Conservation (phyloP, 2,797 vertebrate genomes). For the Artibeus lituratus region DNA sequence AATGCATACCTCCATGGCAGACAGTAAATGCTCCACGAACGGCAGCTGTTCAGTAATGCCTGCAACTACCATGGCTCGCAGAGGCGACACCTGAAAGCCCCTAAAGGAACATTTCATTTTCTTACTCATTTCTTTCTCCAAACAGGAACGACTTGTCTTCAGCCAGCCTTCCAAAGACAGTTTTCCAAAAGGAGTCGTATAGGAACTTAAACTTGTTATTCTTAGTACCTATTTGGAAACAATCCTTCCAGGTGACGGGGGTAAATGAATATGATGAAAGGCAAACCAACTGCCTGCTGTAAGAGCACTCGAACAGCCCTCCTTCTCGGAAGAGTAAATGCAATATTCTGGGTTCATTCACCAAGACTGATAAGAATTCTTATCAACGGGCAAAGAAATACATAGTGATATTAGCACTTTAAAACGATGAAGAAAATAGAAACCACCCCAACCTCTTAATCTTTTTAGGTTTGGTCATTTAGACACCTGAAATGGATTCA, state of each 20-base stretch:
- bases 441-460: not conserved
- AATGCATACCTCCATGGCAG: not conserved
- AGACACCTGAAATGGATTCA: not conserved
- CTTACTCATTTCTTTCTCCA: slow-evolving; percentile 6
- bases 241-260: slow-evolving; percentile 54
- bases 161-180: not conserved
- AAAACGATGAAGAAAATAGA: not conserved
- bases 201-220: slow-evolving; percentile 77
- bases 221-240: slow-evolving; percentile 75
- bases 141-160: not conserved
- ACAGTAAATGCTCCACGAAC: not conserved
- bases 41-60: not conserved
- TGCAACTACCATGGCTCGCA: not conserved
- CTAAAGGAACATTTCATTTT: not conserved
- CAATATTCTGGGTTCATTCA: not conserved
- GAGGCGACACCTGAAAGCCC: not conserved
- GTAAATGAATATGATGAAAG: slow-evolving; percentile 42
- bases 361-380: slow-evolving; percentile 8
- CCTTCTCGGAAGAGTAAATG: not conserved
- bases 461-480: not conserved
- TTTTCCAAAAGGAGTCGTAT: slow-evolving; percentile 32
- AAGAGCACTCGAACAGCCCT: slow-evolving; percentile 14
- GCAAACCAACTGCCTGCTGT: not conserved
- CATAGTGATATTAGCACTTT: not conserved
- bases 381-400: not conserved